Evolutionary conservation across 2,797 vertebrate species (phyloP).

Genomic region (Helostoma temminkii): DNA sequence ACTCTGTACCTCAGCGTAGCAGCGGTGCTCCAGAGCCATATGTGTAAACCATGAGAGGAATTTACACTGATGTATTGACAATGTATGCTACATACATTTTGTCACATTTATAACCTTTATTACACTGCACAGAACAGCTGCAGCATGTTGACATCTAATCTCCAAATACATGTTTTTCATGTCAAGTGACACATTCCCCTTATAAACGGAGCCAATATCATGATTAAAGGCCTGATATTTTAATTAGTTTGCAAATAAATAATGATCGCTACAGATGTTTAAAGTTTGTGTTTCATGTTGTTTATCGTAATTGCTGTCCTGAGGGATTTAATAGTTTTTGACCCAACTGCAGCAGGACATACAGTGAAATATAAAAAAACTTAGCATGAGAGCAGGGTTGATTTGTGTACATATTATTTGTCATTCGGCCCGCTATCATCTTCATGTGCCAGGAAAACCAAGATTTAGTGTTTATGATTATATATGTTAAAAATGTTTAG

Average conservation of each 20-base stretch:
- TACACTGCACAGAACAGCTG: conserved; percentile 40
- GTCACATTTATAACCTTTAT: conserved; percentile 51
- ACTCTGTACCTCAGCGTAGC: conserved; percentile 62
- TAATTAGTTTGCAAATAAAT: conserved; percentile 9
- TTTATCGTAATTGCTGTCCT: conserved; percentile 14
- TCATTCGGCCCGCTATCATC: conserved; percentile 1
- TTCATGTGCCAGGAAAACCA: background rate
- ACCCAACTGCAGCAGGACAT: conserved; percentile 8
- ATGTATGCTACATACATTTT: conserved; percentile 39
- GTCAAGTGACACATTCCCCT: background rate
- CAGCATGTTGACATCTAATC: conserved; percentile 21
- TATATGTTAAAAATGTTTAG: background rate
- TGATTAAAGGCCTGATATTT: conserved; percentile 1
- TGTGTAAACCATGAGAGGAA: conserved; percentile 70
- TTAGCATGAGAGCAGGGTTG: background rate
- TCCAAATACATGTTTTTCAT: conserved; percentile 14
- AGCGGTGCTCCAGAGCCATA: conserved; percentile 50
- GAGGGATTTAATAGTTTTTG: conserved; percentile 23
- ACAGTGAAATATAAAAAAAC: conserved; percentile 3
- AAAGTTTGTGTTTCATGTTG: conserved; percentile 24
- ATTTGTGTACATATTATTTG: conserved; percentile 7
- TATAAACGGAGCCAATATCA: conserved; percentile 7
- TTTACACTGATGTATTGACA: conserved; percentile 51
- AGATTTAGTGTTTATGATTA: background rate
- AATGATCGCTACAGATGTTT: background rate